Base-by-base conservation (phyloP, 2,888 invertebrate species). In the Cephus nigrinus region DNA sequence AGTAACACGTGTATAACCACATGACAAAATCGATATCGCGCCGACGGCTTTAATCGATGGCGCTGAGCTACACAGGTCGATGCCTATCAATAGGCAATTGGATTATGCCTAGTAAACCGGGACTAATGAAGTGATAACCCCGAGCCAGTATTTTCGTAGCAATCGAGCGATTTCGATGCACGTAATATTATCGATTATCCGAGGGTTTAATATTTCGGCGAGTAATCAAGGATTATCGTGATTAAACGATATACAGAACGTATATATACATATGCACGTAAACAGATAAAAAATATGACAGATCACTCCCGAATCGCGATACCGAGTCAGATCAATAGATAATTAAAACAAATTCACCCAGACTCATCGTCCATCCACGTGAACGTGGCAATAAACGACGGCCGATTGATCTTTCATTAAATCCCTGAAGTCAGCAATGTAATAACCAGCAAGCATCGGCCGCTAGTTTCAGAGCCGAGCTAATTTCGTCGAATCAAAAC, bases 401-500 rank as follows among this genome's bases (percentile, higher is more conserved):
- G 55, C 23, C 23, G 55, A 55, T 55, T 55, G 55, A 55, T 55
- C 55, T 55, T 23, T 23, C 55, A 23, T 55, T 55, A 55, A 23
- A 55, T 9, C 55, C 55, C 55, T 55, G 55, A 55, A 55, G 55
- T 55, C 55, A 55, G 55, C 55, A 55, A 55, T 23, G 55, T 15
- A 55, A 55, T 23, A 55, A 55, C 55, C 5, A 55, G 55, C 55
- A 23, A 23, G 23, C 23, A 55, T 55, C 9, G 55, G 55, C 55
- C 23, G 23, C 55, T 55, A 55, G 55, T 23, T 55, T 55, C 55
- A 55, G 55, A 23, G 55, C 55, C 3, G 71, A 32, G 71, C 71
- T 71, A 71, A 71, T 71, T 71, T 71, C 71, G 71, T 71, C 71
- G 71, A 71, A 71, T 71, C 71, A 71, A 71, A 71, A 71, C 71